These are phyloP conservation scores for Hydrotaea diabolus DNA, from an alignment of 2,888 invertebrate species.

Conservation along the genomic window DNA sequence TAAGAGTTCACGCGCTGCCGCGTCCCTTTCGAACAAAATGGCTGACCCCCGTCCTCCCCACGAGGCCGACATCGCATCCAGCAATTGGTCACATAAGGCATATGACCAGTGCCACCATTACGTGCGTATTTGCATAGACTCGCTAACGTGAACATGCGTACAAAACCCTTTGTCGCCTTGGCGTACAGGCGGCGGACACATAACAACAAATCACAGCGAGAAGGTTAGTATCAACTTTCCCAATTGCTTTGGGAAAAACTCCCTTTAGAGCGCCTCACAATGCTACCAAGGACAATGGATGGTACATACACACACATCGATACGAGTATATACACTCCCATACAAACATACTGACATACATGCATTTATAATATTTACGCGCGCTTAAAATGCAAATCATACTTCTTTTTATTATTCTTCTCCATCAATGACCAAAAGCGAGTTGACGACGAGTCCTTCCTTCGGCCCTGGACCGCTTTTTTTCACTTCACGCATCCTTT, in stretches of 20 bases:
- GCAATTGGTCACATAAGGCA: constrained; percentile 42
- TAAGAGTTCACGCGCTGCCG: constrained; percentile 51
- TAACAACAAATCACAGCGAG: constrained; percentile 18
- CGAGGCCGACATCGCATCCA: background rate
- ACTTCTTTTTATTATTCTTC: constrained; percentile 3
- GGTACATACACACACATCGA: background rate
- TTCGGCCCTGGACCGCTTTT: constrained; percentile 61
- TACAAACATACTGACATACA: background rate
- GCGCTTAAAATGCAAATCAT: constrained; percentile 63
- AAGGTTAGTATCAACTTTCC: background rate
- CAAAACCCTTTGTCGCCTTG: constrained; percentile 46
- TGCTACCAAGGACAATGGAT: background rate
- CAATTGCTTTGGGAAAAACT: background rate
- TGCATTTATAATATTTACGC: constrained; percentile 46
- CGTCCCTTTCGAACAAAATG: constrained; percentile 36
- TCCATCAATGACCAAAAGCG: constrained; percentile 64
- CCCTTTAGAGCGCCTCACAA: background rate
- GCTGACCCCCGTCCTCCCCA: constrained; percentile 47
- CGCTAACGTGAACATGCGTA: constrained; percentile 32
- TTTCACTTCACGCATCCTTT: constrained; percentile 47
- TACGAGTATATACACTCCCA: background rate
- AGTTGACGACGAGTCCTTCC: constrained; percentile 14
- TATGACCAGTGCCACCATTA: too few relatives aligned
- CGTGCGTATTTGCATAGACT: background rate
- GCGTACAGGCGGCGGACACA: background rate